Base-by-base conservation (phyloP, 2,797 vertebrate genomes). In the Tympanoctomys barrerae region DNA sequence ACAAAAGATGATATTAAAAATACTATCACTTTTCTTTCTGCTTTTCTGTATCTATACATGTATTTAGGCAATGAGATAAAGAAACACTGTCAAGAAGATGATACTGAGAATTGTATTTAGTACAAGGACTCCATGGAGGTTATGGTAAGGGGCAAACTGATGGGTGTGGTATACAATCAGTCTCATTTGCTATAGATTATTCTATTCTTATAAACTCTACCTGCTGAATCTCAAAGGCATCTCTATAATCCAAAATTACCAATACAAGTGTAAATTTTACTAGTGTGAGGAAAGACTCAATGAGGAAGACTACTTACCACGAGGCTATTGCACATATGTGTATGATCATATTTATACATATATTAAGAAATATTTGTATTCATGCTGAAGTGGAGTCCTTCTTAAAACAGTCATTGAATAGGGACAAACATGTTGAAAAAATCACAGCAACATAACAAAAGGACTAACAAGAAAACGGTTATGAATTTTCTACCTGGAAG, bases 71-170 rank as follows among this genome's bases (percentile, higher is more conserved):
- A 66, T 71, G 1, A 54, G 86, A 36, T 87, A 64, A 62, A 33
- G 46, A 89, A 80, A 62, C 7, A 39, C 7, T 82, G 62, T 86
- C 62, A 77, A 46, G 21, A 64, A 39, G 33, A 7, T 39, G 5
- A 52, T 39, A 39, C 19, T 4, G 28, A 90, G 24, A 87, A 42
- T 26, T 6, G 79, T 28, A 61, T 52, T 71, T 36, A 71, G 0
- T 66, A 42, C 31, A 7, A 2, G 6, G 5, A 28, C 12, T 39
- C 33, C 16, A 7, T 9, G 8, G 78, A 2, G 11, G 0, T 54
- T 59, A 49, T n/a, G 2, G 1, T 24, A 54, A 0, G 26, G 24
- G 3, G 0, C 0, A 21, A 71, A 59, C 2, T 31, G 24, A 52
- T 3, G 4, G 4, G 13, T 1, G 0, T 73, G 3, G 87, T 4